phyloP scores from a whole-genome alignment of 2,888 invertebrate genomes.

The Plagodis pulveraria region DNA sequence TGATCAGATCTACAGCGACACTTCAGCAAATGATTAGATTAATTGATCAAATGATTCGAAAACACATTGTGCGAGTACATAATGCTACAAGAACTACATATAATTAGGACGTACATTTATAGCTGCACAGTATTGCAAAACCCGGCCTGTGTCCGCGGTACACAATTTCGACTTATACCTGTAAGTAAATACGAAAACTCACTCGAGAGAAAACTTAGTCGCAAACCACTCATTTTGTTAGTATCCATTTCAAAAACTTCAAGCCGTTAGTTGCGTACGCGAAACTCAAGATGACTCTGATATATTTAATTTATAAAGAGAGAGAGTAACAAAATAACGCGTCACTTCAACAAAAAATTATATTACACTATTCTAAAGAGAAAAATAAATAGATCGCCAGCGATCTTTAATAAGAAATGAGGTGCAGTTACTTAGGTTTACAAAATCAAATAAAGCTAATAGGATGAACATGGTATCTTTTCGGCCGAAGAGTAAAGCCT shows the following conservation, averaged over 20 bases:
- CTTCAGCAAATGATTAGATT: conserved; percentile 17
- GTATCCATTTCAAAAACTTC: conserved; percentile 76
- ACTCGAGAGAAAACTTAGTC: conserved; percentile 70
- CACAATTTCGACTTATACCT: conserved; percentile 47
- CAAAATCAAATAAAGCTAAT: conserved; percentile 63
- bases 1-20: conserved; percentile 43
- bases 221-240: conserved; percentile 75
- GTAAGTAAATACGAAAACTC: conserved; percentile 51
- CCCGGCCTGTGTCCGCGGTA: conserved; percentile 68
- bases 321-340: conserved; percentile 58
- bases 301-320: conserved; percentile 54
- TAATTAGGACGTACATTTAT: conserved; percentile 40
- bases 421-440: conserved; percentile 71
- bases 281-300: conserved; percentile 66
- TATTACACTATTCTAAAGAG: conserved; percentile 77
- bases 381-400: conserved; percentile 81
- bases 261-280: conserved; percentile 79
- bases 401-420: conserved; percentile 78
- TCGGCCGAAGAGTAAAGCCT: conserved; percentile 42
- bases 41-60: conserved; percentile 35
- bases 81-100: conserved; percentile 57
- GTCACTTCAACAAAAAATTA: conserved; percentile 63
- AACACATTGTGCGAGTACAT: conserved; percentile 61
- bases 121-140: conserved; percentile 70
- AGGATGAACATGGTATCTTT: conserved; percentile 65